Base-by-base conservation (phyloP, 2,113 vertebrate species). In the Ophiodon elongatus region DNA sequence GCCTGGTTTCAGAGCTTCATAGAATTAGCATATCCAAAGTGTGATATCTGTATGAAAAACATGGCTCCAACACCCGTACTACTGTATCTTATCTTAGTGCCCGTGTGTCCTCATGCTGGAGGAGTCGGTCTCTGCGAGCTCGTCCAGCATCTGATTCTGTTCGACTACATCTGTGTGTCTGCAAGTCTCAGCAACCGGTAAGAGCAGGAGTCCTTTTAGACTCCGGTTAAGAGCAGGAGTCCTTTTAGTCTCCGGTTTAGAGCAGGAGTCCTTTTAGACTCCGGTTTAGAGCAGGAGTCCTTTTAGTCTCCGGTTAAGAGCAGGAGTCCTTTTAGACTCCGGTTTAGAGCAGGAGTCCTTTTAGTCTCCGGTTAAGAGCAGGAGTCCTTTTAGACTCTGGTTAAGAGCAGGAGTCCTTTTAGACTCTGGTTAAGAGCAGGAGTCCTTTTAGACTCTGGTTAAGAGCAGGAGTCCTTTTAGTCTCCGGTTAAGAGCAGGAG, bases 111-210 rank as follows among this genome's bases (percentile, higher is more conserved):
- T 79, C 96, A 97, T 9, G 94, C 97, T 3, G 96, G 96, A 56
- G 95, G 96, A 43, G 96, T 97, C 6, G 97, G 96, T 6, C 95
- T 97, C 67, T 97, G 96, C 76, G 96, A 98, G 82, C 91, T 96
- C 69, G 94, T 97, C 25, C 95, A 97, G 90, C 95, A 97, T 85
- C 89, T 96, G 33, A 96, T 95, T 81, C 91, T 96, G 76, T 96
- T 96, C 81, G 93, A 97, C 91, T 96, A 94, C 88, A 95, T 96
- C 82, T 88, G 94, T 1, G 78, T 96, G 79, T 95, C 95, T 14
- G 85, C 93, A 4, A 95, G 83, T 21, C 94, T 97, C 79, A 73
- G 88, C 63, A 95, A 95, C 89, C 94, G 94, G 95, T 96, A 17
- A 63, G 82, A 78, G 14, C 43, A 4, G 27, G 4, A 11, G 57